phyloP scores from a whole-genome alignment of 2,113 vertebrate species.

The Cheilinus undulatus region DNA sequence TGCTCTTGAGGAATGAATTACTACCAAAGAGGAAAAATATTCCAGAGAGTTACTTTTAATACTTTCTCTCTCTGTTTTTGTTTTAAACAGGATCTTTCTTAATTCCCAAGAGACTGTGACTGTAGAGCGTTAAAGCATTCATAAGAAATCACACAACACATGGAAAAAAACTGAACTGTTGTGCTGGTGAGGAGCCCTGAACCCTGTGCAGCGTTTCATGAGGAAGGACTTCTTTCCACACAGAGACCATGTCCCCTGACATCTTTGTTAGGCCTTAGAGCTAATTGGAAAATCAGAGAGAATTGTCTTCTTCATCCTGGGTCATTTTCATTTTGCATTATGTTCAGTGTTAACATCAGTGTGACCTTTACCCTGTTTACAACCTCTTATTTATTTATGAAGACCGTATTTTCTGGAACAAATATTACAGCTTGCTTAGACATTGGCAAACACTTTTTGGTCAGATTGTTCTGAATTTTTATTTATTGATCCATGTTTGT shows the following conservation, averaged over 20 bases:
- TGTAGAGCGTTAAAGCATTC: slow-evolving; percentile 62
- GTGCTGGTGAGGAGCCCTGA: slow-evolving; percentile 74
- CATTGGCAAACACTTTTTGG: slow-evolving; percentile 12
- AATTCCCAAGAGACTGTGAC: slow-evolving; percentile 77
- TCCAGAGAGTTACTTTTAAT: slow-evolving; percentile 59
- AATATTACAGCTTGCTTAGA: slow-evolving; percentile 1
- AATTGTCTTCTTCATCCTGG: slow-evolving; percentile 16
- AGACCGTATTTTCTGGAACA: slow-evolving; percentile 35
- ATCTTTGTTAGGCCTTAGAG: background rate
- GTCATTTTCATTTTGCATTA: slow-evolving; percentile 22
- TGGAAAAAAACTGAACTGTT: slow-evolving; percentile 75
- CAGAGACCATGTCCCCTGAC: slow-evolving; percentile 67
- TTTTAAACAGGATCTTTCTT: slow-evolving; percentile 83
- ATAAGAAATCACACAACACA: slow-evolving; percentile 56
- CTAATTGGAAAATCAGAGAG: background rate
- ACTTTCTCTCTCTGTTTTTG: slow-evolving; percentile 75
- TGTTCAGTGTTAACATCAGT: slow-evolving; percentile 26
- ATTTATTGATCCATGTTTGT: slow-evolving; percentile 80
- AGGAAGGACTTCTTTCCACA: slow-evolving; percentile 67
- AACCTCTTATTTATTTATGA: slow-evolving; percentile 71
- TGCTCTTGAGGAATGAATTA: slow-evolving; percentile 30
- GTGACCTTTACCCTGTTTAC: slow-evolving; percentile 19
- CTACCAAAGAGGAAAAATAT: slow-evolving; percentile 3
- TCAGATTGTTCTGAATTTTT: slow-evolving; percentile 48
- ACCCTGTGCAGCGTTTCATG: slow-evolving; percentile 66